Conservation (phyloP, 1,140 invertebrate genomes). For the Pachyrhynchus sulphureomaculatus region DNA sequence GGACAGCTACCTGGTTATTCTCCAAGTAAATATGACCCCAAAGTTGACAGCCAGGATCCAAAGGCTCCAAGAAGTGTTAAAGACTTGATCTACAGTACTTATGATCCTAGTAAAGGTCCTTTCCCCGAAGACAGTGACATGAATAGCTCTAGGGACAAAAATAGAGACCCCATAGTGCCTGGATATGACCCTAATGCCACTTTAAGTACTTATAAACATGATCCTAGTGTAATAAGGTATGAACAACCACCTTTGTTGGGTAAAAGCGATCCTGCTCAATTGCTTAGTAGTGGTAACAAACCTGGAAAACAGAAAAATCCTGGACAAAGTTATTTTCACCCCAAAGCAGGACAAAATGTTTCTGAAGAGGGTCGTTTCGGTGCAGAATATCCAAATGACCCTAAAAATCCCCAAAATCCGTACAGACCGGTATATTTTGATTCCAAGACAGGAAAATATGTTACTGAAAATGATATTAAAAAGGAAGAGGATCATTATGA, state of each 20-base stretch:
- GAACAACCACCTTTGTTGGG: background rate
- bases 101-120: slow-evolving; percentile 22
- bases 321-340: background rate
- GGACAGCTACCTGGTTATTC: slow-evolving; percentile 16
- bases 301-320: background rate
- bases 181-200: background rate
- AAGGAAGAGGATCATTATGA: background rate
- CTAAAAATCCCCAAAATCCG: background rate
- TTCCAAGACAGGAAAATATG: background rate
- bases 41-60: slow-evolving; percentile 28
- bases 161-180: background rate
- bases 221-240: slow-evolving; percentile 7
- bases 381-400: background rate
- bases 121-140: background rate
- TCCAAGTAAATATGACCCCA: slow-evolving; percentile 16
- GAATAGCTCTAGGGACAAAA: background rate
- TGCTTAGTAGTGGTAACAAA: background rate
- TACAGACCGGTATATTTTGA: background rate
- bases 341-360: background rate
- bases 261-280: background rate
- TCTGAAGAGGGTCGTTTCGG: background rate
- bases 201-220: slow-evolving; percentile 14
- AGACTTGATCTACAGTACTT: slow-evolving; percentile 38
- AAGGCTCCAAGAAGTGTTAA: slow-evolving; percentile 31
- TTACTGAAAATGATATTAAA: background rate